phyloP scores from a whole-genome alignment of 2,797 vertebrate genomes.

The Pangasius macronema region DNA sequence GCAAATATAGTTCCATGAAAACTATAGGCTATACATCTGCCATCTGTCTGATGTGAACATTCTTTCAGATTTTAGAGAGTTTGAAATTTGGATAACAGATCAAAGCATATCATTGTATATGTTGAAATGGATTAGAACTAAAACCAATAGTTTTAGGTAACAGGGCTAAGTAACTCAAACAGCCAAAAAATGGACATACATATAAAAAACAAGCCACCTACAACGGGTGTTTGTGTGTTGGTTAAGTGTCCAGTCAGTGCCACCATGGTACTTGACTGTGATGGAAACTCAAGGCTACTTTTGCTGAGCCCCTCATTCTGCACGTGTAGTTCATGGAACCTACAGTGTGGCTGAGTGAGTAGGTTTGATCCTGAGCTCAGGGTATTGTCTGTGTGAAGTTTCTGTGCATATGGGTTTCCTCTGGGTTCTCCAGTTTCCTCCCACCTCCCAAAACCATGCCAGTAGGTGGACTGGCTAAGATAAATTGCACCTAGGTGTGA shows the following conservation, averaged over 20 bases:
- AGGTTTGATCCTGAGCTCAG: neutral
- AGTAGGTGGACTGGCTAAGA: neutral
- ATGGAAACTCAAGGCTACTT: too few relatives aligned
- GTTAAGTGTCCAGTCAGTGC: too few relatives aligned
- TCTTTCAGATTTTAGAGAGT: neutral
- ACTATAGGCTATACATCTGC: neutral
- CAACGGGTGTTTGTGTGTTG: too few relatives aligned
- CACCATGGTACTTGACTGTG: too few relatives aligned
- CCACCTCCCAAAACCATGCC: neutral
- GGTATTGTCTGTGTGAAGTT: neutral
- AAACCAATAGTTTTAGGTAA: too few relatives aligned
- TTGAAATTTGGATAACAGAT: neutral
- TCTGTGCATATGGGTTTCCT: neutral
- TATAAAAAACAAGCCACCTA: too few relatives aligned
- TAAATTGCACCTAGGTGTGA: neutral
- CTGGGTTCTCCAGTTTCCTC: neutral
- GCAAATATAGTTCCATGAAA: neutral
- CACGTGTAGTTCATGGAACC: too few relatives aligned
- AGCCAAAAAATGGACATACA: neutral
- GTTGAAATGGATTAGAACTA: too few relatives aligned
- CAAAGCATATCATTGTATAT: neutral
- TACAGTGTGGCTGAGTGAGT: neutral
- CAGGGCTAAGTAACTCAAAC: neutral
- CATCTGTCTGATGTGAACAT: neutral
- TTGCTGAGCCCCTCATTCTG: too few relatives aligned